phyloP scores from a whole-genome alignment of 1,140 invertebrate genomes.

The Tetramorium alpestre region DNA sequence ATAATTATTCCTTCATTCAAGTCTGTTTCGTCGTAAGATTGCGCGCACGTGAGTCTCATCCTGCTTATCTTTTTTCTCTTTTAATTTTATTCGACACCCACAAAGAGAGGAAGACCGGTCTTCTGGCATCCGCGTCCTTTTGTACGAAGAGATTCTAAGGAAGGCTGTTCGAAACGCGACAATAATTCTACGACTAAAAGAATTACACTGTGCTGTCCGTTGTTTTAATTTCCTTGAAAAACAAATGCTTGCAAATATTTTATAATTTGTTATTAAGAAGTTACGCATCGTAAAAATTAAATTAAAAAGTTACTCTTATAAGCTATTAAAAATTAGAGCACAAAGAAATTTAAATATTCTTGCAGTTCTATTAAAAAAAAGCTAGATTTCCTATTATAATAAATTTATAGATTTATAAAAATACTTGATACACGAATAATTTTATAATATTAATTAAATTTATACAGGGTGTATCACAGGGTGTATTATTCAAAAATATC shows the following conservation, averaged over 20 bases:
- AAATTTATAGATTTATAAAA: background rate
- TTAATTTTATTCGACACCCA: slow-evolving; percentile 51
- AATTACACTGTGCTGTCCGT: background rate
- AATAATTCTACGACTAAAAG: background rate
- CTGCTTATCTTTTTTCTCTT: slow-evolving; percentile 24
- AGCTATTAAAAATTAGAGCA: background rate
- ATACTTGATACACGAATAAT: background rate
- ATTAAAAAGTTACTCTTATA: background rate
- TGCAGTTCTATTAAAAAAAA: background rate
- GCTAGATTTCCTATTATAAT: background rate
- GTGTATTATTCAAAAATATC: background rate
- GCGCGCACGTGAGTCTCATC: background rate
- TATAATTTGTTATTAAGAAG: background rate
- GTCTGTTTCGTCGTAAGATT: background rate
- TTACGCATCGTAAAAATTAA: background rate
- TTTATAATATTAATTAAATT: background rate
- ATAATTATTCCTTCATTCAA: background rate
- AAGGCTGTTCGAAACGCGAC: background rate
- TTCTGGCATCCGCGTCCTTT: slow-evolving; percentile 34
- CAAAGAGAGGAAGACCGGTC: slow-evolving; percentile 54
- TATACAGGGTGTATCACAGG: background rate
- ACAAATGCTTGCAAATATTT: background rate
- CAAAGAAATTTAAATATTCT: background rate
- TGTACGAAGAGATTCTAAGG: background rate
- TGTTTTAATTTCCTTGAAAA: background rate